A percentile compares a stretch with the other conserved stretches of the same genome.
phyloP scores from a whole-genome alignment of 1,140 invertebrate species.

The Habropoda laboriosa region DNA sequence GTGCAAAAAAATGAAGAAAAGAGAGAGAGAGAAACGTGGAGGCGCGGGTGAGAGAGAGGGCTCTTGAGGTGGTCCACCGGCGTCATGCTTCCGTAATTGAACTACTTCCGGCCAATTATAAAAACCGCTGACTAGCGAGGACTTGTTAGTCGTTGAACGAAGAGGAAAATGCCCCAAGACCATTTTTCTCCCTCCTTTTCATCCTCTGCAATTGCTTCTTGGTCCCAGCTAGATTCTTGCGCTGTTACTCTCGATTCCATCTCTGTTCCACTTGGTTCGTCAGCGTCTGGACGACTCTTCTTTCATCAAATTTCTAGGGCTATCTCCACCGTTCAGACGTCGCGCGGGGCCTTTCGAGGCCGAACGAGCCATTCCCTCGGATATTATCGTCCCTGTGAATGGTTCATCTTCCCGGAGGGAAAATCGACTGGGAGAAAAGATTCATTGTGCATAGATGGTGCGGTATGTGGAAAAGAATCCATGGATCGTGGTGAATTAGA shows the following conservation, averaged over 20 bases:
- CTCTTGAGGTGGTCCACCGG: constrained; percentile 44
- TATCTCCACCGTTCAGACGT: constrained; percentile 24
- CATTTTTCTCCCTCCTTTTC: not conserved
- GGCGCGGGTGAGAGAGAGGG: constrained; percentile 19
- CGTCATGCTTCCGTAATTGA: constrained; percentile 70
- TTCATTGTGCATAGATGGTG: not conserved
- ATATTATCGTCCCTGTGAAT: constrained; percentile 47
- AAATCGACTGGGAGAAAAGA: constrained; percentile 17
- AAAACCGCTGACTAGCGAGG: constrained; percentile 70
- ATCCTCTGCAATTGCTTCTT: not conserved
- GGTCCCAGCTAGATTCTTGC: not conserved
- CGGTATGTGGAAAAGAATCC: constrained; percentile 8
- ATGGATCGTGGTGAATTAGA: not conserved
- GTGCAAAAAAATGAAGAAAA: not conserved
- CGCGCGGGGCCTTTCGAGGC: not conserved
- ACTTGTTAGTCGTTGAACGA: constrained; percentile 61
- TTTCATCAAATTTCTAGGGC: constrained; percentile 33
- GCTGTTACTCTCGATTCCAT: not conserved
- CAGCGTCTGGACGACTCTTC: not conserved
- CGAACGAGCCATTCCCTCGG: constrained; percentile 23
- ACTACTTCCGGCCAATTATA: constrained; percentile 75
- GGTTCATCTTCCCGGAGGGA: constrained; percentile 36
- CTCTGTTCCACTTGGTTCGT: not conserved
- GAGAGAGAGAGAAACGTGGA: not conserved
- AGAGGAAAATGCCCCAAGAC: constrained; percentile 45